Conservation (phyloP, 1,140 invertebrate genomes). For the Panulirus ornatus region DNA sequence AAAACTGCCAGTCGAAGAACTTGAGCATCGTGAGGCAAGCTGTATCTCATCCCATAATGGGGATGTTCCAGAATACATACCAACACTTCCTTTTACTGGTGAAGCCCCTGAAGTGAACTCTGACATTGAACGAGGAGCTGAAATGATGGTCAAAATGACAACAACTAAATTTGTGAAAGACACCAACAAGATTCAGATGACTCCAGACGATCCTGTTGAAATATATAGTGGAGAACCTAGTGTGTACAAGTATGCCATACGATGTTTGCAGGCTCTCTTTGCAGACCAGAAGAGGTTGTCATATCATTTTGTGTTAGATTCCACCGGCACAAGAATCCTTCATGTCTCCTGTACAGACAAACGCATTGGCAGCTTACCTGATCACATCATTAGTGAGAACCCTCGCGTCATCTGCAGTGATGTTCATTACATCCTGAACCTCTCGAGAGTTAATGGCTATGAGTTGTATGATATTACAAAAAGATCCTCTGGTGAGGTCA, state of each 20-base stretch:
- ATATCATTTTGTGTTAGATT: background rate
- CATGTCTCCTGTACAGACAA: constrained; percentile 1
- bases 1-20: background rate
- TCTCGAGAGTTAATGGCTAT: background rate
- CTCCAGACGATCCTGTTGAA: background rate
- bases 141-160: background rate
- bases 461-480: background rate
- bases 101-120: background rate
- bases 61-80: background rate
- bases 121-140: background rate
- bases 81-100: background rate
- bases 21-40: background rate
- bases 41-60: background rate
- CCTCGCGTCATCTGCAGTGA: background rate
- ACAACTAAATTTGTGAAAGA: background rate
- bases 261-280: background rate
- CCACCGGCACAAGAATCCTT: background rate
- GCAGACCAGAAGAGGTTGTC: background rate
- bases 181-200: background rate
- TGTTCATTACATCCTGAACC: background rate
- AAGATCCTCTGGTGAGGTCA: background rate
- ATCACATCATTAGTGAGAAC: background rate
- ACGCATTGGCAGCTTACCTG: constrained; percentile 8
- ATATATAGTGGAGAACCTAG: background rate
- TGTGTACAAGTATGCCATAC: background rate